A percentile compares a stretch with the other conserved stretches of the same genome.
These are phyloP conservation scores for Todus mexicanus DNA, from an alignment of 2,797 vertebrate species.

Conservation along the genomic window DNA sequence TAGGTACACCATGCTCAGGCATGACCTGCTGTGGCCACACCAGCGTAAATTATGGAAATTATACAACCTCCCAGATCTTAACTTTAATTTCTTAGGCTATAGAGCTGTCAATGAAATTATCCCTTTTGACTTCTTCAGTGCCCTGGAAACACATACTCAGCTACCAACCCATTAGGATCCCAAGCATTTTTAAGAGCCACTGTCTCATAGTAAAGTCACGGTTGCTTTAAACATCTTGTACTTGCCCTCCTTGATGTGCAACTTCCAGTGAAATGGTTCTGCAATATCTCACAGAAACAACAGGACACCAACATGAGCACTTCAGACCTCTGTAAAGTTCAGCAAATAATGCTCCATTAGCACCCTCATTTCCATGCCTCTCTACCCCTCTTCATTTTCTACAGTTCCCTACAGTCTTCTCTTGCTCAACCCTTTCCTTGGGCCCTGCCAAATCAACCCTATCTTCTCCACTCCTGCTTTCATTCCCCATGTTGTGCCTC, in stretches of 20 bases:
- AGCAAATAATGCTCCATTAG: background rate
- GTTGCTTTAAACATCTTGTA: background rate
- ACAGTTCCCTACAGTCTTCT: background rate
- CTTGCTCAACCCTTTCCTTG: background rate
- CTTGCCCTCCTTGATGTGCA: background rate
- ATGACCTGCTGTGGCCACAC: background rate
- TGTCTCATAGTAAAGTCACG: background rate
- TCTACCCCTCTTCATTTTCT: background rate
- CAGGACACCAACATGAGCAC: accelerated
- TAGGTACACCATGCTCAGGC: accelerated
- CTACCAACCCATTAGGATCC: background rate
- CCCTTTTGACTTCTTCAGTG: background rate
- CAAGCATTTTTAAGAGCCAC: background rate
- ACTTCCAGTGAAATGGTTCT: background rate
- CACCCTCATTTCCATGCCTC: background rate
- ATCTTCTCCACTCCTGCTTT: too few relatives aligned
- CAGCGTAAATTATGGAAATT: background rate
- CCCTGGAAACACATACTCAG: background rate
- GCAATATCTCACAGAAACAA: background rate
- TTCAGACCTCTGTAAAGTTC: background rate
- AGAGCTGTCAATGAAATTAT: background rate
- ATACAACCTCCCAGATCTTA: background rate
- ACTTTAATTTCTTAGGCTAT: background rate
- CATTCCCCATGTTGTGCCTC: accelerated
- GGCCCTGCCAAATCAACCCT: too few relatives aligned